Base-by-base conservation (phyloP, 2,797 vertebrate species). In the Sebastes cheni region DNA sequence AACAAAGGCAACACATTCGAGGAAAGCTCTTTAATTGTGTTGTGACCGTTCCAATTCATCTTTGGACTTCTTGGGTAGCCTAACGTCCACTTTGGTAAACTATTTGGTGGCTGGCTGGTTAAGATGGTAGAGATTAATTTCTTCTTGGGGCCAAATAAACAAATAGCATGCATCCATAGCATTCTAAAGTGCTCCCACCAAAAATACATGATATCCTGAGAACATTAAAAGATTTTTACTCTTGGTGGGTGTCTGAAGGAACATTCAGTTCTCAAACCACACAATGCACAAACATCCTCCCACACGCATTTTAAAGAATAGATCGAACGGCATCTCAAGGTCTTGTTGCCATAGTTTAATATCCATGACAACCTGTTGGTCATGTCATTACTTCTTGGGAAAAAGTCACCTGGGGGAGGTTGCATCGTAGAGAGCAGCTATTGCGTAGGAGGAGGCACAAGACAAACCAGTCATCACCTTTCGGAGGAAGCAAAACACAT, bases 341-440 rank as follows among this genome's bases (percentile, higher is more conserved):
- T 69, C 72, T 55, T 56, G 58, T 52, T 71, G 72, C 79, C 73
- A 42, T 50, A 67, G 64, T 82, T 74, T 74, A 68, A 89, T 89
- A 88, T 81, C 84, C 73, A 85, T 85, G 86, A 86, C 85, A 90
- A 89, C 85, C 68, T 50, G 34, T 22, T 56, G 78, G 75, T 83
- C 78, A 86, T 79, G 70, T 72, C 66, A 71, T 75, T 71, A 39
- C 36, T 76, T 85, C 68, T 72, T 55, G 39, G 58, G 60, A 67
- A 76, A 59, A 75, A 86, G 59, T 34, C 42, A 68, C 52, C 25
- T 7, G 74, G 29, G 75, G 54, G 72, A 67, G 67, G 68, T 30
- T 76, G 42, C 62, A 52, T 69, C 0, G 32, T 65, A 52, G 72
- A 68, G n/a, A 55, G 69, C 3, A n/a, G 61, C 79, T 56, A 46